phyloP scores from a whole-genome alignment of 2,888 invertebrate species.

The Diploptera punctata region DNA sequence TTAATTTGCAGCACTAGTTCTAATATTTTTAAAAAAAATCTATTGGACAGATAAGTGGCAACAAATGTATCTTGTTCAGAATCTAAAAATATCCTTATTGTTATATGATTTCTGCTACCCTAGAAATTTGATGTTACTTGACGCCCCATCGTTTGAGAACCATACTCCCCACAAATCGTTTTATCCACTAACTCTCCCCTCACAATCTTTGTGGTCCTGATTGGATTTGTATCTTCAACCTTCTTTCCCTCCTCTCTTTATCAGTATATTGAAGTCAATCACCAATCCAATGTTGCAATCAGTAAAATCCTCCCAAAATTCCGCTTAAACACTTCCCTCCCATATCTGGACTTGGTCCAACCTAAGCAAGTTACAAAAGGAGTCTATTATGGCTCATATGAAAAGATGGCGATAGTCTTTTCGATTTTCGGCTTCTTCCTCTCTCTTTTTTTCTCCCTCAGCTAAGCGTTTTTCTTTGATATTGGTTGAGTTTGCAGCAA shows the following conservation, averaged over 20 bases:
- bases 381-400: not conserved
- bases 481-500: not conserved
- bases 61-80: too few species aligned
- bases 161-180: constrained; percentile 7
- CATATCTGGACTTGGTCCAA: constrained; percentile 12
- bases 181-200: not conserved
- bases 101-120: too few species aligned
- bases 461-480: not conserved
- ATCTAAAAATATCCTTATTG: too few species aligned
- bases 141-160: too few species aligned
- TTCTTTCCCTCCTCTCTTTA: not conserved
- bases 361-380: not conserved
- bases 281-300: constrained; percentile 23
- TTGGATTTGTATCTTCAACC: constrained; percentile 6
- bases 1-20: too few species aligned
- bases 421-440: not conserved
- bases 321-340: constrained; percentile 24
- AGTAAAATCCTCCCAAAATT: constrained; percentile 13
- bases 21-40: too few species aligned
- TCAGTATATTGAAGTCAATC: constrained; percentile 1
- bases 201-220: constrained; percentile 2
- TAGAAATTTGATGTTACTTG: too few species aligned
- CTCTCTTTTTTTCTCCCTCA: not conserved
- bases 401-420: constrained; percentile 3
- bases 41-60: too few species aligned